A percentile compares a stretch with the other conserved stretches of the same genome.
Conservation (phyloP, 2,888 invertebrate genomes). For the Tryphoninae sp. region DNA sequence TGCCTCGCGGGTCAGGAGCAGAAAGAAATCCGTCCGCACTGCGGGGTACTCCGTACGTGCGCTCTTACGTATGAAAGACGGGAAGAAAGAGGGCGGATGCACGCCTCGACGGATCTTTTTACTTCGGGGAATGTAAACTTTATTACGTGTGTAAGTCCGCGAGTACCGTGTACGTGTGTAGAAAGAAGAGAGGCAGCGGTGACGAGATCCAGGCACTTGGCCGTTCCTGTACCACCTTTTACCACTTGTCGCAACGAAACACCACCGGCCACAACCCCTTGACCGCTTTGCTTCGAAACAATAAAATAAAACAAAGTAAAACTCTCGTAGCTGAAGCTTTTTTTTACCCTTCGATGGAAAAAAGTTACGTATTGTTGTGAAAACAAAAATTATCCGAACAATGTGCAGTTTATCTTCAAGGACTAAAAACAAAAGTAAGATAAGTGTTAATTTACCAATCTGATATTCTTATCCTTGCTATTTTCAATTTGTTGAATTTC, state of each 20-base stretch:
- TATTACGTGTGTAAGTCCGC: conserved; percentile 45
- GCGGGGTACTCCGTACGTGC: conserved; percentile 5
- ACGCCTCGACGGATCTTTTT: conserved; percentile 67
- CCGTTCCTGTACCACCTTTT: conserved; percentile 57
- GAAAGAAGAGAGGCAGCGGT: conserved; percentile 28
- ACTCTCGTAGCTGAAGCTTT: too few species aligned
- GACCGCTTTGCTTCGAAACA: conserved; percentile 15
- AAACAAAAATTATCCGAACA: too few species aligned
- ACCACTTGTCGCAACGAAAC: conserved; percentile 53
- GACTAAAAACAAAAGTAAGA: too few species aligned
- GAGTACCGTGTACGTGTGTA: background rate
- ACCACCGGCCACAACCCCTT: conserved; percentile 18
- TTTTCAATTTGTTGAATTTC: too few species aligned
- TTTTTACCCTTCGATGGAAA: too few species aligned
- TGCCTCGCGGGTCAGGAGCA: conserved; percentile 24
- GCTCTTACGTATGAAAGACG: background rate
- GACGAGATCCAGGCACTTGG: conserved; percentile 38
- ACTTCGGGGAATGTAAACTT: conserved; percentile 62
- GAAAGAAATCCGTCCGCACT: conserved; percentile 45
- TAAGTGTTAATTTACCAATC: too few species aligned
- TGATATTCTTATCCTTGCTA: too few species aligned
- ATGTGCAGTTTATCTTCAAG: too few species aligned
- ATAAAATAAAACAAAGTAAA: too few species aligned
- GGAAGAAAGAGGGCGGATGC: conserved; percentile 70
- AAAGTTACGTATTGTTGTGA: too few species aligned